A percentile compares a stretch with the other conserved stretches of the same genome.
These are phyloP conservation scores for Leptoteleia sp. DNA, from an alignment of 1,140 invertebrate genomes.

Conservation along the genomic window DNA sequence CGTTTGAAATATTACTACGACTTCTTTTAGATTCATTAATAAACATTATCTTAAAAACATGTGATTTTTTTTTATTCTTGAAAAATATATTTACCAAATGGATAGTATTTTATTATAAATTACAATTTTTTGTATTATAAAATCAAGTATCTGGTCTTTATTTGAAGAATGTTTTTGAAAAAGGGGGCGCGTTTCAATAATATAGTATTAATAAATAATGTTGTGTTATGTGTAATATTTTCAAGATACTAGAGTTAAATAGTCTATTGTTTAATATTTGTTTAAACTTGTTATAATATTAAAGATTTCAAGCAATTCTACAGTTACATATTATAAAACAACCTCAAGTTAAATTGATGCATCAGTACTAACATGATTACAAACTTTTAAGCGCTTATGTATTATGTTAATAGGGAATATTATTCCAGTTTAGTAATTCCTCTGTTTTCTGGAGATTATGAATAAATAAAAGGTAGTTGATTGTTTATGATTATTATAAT, in stretches of 20 bases:
- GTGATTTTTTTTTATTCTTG: slow-evolving; percentile 14
- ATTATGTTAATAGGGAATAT: slow-evolving; percentile 11
- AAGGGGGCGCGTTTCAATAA: too few species aligned
- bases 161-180: too few species aligned
- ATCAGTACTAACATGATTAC: slow-evolving; percentile 5
- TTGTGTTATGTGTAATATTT: too few species aligned
- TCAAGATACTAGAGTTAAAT: too few species aligned
- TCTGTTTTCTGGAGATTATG: too few species aligned
- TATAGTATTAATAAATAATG: too few species aligned
- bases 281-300: too few species aligned
- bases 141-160: neutral
- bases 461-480: too few species aligned
- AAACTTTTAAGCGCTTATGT: slow-evolving; percentile 17
- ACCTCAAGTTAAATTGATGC: slow-evolving; percentile 1
- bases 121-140: neutral
- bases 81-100: slow-evolving; percentile 4
- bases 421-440: too few species aligned
- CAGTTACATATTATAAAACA: slow-evolving; percentile 14
- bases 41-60: slow-evolving; percentile 18
- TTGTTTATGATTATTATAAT: too few species aligned
- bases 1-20: slow-evolving; percentile 16
- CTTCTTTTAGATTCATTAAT: slow-evolving; percentile 24
- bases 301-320: too few species aligned
- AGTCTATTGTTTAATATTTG: too few species aligned
- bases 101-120: slow-evolving; percentile 9